Evolutionary conservation across 2,888 invertebrate genomes (phyloP).

Genomic region (Therioaphis trifolii): DNA sequence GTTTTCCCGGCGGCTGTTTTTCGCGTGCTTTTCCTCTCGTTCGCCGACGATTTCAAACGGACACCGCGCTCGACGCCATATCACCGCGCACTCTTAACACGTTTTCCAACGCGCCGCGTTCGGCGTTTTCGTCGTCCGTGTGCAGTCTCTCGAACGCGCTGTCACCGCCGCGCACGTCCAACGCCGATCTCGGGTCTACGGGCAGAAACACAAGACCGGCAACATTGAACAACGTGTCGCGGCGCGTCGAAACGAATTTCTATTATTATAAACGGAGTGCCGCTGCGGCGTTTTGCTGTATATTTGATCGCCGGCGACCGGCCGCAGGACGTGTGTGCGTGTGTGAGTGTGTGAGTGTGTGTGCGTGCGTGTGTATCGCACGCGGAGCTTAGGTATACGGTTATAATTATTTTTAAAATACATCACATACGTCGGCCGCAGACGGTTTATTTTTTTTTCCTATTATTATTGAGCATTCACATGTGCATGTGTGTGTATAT

Average conservation of each 20-base stretch:
- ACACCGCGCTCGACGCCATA: conserved; percentile 3
- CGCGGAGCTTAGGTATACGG: conserved; percentile 43
- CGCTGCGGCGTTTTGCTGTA: conserved; percentile 29
- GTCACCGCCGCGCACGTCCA: neutral
- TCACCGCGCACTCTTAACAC: neutral
- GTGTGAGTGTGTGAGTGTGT: no score
- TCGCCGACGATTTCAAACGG: conserved; percentile 9
- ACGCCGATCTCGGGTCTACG: neutral
- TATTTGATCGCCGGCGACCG: conserved; percentile 5
- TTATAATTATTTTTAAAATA: conserved; percentile 51
- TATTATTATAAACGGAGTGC: conserved; percentile 50
- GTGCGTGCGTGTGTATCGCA: conserved; percentile 1
- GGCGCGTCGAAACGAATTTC: conserved; percentile 39
- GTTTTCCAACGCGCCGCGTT: conserved; percentile 1
- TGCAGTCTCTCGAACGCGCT: no score
- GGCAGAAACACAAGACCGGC: conserved; percentile 2
- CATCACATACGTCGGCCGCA: conserved; percentile 15
- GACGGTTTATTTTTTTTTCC: conserved; percentile 43
- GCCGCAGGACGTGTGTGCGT: conserved; percentile 2
- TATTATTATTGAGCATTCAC: conserved; percentile 54
- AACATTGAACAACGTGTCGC: conserved; percentile 18
- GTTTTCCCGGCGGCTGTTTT: neutral
- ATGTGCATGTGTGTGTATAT: neutral
- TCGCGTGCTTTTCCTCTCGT: neutral
- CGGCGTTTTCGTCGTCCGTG: neutral